Evolutionary conservation across 2,797 vertebrate species (phyloP).

Genomic region (Adrianichthys oophorus): DNA sequence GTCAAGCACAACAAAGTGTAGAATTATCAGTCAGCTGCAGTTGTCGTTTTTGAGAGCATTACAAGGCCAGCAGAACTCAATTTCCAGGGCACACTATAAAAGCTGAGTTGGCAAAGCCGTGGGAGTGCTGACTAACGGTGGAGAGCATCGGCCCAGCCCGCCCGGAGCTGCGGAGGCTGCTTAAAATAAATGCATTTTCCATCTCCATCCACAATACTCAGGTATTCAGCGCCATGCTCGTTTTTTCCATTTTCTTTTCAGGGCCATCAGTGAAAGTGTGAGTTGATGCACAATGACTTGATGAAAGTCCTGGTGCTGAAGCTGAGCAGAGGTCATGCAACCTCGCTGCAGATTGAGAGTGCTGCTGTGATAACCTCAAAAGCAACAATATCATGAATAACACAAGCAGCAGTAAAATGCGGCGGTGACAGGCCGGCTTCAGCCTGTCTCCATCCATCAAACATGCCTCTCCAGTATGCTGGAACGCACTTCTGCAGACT

Average conservation of each 20-base stretch:
- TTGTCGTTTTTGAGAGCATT: conserved; percentile 73
- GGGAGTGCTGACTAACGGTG: conserved; percentile 66
- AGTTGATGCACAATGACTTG: conserved; percentile 53
- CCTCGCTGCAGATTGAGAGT: conserved; percentile 18
- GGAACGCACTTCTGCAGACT: conserved; percentile 26
- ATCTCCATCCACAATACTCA: conserved; percentile 31
- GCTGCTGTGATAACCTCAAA: conserved; percentile 37
- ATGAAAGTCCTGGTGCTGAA: conserved; percentile 37
- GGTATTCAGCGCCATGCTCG: conserved; percentile 25
- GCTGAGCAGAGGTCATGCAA: not conserved
- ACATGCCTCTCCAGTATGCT: conserved; percentile 31
- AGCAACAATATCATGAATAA: conserved; percentile 39
- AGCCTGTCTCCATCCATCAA: conserved; percentile 47
- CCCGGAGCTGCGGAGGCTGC: conserved; percentile 37
- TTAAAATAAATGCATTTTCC: conserved; percentile 65
- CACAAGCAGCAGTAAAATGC: conserved; percentile 28
- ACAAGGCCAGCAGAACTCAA: conserved; percentile 69
- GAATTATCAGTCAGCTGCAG: conserved; percentile 76
- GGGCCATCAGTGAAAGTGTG: conserved; percentile 41
- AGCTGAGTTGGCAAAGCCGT: conserved; percentile 71
- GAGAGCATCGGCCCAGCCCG: conserved; percentile 53
- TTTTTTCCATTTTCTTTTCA: conserved; percentile 56
- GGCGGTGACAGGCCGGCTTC: conserved; percentile 31
- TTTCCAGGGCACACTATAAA: conserved; percentile 67
- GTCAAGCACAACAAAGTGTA: conserved; percentile 64